Conservation (phyloP, 1,140 invertebrate species). For the Popillia japonica region DNA sequence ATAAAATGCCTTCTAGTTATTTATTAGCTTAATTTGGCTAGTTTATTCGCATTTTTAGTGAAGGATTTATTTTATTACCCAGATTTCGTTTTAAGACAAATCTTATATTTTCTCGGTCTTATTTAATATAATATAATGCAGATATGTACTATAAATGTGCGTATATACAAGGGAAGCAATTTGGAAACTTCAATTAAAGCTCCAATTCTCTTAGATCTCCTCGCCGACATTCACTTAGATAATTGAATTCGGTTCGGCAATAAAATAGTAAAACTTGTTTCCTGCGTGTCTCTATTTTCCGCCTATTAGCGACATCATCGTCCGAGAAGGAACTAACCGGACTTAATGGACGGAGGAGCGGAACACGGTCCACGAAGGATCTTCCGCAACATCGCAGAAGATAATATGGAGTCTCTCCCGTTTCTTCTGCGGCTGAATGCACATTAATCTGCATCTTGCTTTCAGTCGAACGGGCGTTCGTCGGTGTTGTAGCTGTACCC, state of each 20-base stretch:
- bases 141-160: not conserved
- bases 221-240: not conserved
- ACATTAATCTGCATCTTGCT: conserved; percentile 60
- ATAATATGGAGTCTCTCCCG: conserved; percentile 49
- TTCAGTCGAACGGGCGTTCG: not conserved
- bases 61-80: not conserved
- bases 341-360: conserved; percentile 48
- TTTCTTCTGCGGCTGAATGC: conserved; percentile 59
- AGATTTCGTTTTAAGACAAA: not conserved
- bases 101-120: not conserved
- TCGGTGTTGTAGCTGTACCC: conserved; percentile 45
- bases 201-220: conserved; percentile 10
- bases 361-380: not conserved
- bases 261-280: conserved; percentile 19
- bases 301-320: conserved; percentile 47
- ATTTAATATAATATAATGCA: conserved; percentile 9
- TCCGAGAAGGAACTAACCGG: conserved; percentile 40
- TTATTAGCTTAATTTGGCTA: too few relatives aligned
- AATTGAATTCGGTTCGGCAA: conserved; percentile 18
- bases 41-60: too few relatives aligned
- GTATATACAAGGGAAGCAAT: not conserved
- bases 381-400: conserved; percentile 41
- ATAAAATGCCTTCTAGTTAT: too few relatives aligned
- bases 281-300: conserved; percentile 46
- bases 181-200: conserved; percentile 15